phyloP scores from a whole-genome alignment of 2,888 invertebrate species.

The Drosophila nigritarsus region DNA sequence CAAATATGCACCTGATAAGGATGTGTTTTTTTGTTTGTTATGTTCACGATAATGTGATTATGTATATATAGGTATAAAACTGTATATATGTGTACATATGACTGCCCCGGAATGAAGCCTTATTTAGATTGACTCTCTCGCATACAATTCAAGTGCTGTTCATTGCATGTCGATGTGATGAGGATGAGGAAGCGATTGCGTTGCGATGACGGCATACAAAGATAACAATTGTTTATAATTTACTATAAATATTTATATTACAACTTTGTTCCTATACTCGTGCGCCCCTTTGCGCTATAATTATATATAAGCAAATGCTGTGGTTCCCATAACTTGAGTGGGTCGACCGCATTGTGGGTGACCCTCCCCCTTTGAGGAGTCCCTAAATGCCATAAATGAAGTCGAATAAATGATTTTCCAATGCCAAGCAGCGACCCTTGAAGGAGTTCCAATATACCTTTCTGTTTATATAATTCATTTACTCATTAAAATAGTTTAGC shows the following conservation, averaged over 20 bases:
- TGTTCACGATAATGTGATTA: slow-evolving; percentile 25
- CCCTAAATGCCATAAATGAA: slow-evolving; percentile 35
- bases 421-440: slow-evolving; percentile 5
- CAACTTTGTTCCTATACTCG: slow-evolving; percentile 32
- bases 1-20: slow-evolving; percentile 44
- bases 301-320: slow-evolving; percentile 32
- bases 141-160: slow-evolving; percentile 29
- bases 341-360: neutral
- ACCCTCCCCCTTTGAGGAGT: neutral
- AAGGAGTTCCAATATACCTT: slow-evolving; percentile 2
- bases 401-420: slow-evolving; percentile 17
- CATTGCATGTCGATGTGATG: slow-evolving; percentile 53
- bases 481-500: no score
- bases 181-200: slow-evolving; percentile 15
- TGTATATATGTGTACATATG: neutral
- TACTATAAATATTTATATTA: slow-evolving; percentile 63
- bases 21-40: slow-evolving; percentile 6
- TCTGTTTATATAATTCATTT: slow-evolving; percentile 16
- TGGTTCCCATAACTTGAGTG: slow-evolving; percentile 34
- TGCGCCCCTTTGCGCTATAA: neutral
- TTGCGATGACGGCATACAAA: slow-evolving; percentile 54
- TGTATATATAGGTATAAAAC: slow-evolving; percentile 13
- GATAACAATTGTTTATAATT: slow-evolving; percentile 68
- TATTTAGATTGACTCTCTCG: slow-evolving; percentile 37
- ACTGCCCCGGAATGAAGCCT: slow-evolving; percentile 2